Base-by-base conservation (phyloP, 2,113 vertebrate genomes). In the Amphilophus citrinellus region DNA sequence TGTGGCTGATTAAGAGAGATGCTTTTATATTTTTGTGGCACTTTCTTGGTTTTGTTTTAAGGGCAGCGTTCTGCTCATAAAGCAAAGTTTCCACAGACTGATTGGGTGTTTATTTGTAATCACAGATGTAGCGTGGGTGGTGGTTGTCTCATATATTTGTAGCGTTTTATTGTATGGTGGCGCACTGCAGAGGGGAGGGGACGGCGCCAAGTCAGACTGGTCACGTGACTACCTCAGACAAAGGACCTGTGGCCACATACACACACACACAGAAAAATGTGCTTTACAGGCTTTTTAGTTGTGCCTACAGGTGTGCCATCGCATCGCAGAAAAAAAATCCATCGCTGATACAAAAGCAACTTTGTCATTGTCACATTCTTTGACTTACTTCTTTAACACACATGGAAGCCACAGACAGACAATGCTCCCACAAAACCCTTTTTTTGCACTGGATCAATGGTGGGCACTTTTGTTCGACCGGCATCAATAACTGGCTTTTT, bases 211-310 rank as follows among this genome's bases (percentile, higher is more conserved):
- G 76, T 90, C 85, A 83, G 83, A 86, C 90, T 88, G 88, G 68
- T 88, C 93, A 91, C 35, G 87, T 94, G 93, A 93, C 91, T 75
- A 39, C 77, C 87, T 88, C 88, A 86, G 91, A 95, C 94, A 95
- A 96, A 95, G 93, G 87, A 94, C 75, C 89, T 56, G 76, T 78
- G 85, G 76, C 71, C 87, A 88, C 71, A 78, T 13, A 85, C 57
- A 84, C 79, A 89, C 79, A 88, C 62, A 82, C 65, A 76, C 83
- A 84, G 27, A 73, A 61, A 77, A 84, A 84, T 89, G 61, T 71
- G 85, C 86, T 83, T 53, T 17, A 13, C 53, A 76, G 61, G 62
- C 63, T 89, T 53, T 92, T 85, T 89, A 62, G 84, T 76, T 73
- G 53, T 81, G 57, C 76, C 76, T 76, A 84, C 92, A 94, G 92